A percentile compares a stretch with the other conserved stretches of the same genome.
Evolutionary conservation across 2,888 invertebrate genomes (phyloP).

Genomic region (Cecidostiba fungosa): DNA sequence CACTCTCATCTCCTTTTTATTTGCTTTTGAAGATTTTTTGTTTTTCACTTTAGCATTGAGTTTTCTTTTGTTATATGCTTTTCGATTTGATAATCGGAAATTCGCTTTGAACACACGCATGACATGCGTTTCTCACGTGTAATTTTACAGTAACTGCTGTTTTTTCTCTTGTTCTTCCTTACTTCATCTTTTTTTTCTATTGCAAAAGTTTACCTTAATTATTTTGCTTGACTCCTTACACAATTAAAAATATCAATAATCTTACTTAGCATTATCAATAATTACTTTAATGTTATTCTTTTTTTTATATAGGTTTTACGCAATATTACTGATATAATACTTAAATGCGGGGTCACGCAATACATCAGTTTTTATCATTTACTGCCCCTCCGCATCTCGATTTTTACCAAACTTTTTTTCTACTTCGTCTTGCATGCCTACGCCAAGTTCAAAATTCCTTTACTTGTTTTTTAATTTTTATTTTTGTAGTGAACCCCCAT

Average conservation of each 20-base stretch:
- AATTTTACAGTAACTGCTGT: constrained; percentile 62
- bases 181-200: constrained; percentile 70
- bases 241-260: constrained; percentile 78
- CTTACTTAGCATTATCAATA: constrained; percentile 79
- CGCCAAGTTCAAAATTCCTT: constrained; percentile 37
- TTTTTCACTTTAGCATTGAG: constrained; percentile 51
- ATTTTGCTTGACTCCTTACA: constrained; percentile 74
- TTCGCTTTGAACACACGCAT: constrained; percentile 63
- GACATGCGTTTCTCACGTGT: constrained; percentile 65
- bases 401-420: constrained; percentile 38
- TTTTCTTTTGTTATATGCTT: constrained; percentile 42
- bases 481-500: constrained; percentile 21
- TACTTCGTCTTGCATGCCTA: constrained; percentile 34
- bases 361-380: constrained; percentile 70
- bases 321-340: constrained; percentile 77
- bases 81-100: constrained; percentile 63
- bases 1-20: constrained; percentile 52
- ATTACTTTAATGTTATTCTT: constrained; percentile 75
- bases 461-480: background rate
- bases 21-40: constrained; percentile 58
- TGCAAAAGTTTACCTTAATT: constrained; percentile 74
- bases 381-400: constrained; percentile 34
- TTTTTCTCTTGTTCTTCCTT: constrained; percentile 56
- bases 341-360: constrained; percentile 77
- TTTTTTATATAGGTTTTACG: constrained; percentile 76